Conservation (phyloP, 1,140 invertebrate genomes). For the Matsumurasca onukii region DNA sequence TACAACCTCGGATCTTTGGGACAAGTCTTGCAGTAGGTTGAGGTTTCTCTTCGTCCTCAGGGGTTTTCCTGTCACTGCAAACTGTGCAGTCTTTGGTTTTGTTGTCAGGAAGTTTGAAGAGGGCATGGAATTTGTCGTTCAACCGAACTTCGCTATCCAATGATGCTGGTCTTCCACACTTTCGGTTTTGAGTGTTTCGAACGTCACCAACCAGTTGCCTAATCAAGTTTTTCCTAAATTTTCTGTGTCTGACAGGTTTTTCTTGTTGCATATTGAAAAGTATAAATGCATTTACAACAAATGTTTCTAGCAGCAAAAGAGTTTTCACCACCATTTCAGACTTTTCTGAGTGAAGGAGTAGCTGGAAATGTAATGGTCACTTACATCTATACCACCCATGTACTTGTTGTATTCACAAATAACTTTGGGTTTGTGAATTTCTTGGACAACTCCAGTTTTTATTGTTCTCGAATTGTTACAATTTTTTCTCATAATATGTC, state of each 20-base stretch:
- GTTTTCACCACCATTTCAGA: conserved; percentile 21
- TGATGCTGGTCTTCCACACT: conserved; percentile 15
- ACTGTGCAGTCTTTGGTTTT: conserved; percentile 23
- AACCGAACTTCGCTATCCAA: neutral
- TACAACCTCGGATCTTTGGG: conserved; percentile 12
- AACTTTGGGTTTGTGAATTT: too few species aligned
- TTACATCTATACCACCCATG: conserved; percentile 11
- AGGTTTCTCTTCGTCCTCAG: conserved; percentile 10
- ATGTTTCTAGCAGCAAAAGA: conserved; percentile 27
- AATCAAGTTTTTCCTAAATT: conserved; percentile 15
- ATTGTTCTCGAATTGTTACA: too few species aligned
- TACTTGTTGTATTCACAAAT: conserved; percentile 5
- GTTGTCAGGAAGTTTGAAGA: neutral
- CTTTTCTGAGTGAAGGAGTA: neutral
- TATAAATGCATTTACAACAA: conserved; percentile 13
- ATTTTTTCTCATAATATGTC: too few species aligned
- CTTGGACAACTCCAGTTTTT: too few species aligned
- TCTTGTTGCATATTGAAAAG: neutral
- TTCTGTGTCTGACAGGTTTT: conserved; percentile 12
- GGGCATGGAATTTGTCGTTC: conserved; percentile 10
- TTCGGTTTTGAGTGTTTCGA: conserved; percentile 13
- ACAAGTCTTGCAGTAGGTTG: conserved; percentile 17
- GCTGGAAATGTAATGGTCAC: conserved; percentile 6
- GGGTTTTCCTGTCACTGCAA: conserved; percentile 15
- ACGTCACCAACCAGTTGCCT: conserved; percentile 19